Conservation (phyloP, 1,140 invertebrate genomes). For the Dolichoris vasculosae region DNA sequence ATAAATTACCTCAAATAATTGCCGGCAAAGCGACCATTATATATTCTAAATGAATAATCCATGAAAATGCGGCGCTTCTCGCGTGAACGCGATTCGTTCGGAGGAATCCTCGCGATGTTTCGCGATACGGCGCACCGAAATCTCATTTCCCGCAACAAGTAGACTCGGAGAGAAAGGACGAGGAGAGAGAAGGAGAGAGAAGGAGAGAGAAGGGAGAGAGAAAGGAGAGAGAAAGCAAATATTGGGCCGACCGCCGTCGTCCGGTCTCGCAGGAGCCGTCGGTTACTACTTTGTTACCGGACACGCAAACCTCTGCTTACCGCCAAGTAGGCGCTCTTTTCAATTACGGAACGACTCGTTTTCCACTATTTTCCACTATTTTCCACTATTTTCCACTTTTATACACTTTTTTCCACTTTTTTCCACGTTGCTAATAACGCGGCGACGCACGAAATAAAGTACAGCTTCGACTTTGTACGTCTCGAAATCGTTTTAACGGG, state of each 20-base stretch:
- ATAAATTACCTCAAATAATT: constrained; percentile 17
- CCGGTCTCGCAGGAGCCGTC: constrained; percentile 12
- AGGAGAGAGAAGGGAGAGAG: neutral
- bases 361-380: no score
- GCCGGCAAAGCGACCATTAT: constrained; percentile 11
- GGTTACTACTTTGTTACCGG: constrained; percentile 37
- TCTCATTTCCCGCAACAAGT: constrained; percentile 51
- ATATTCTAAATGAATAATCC: constrained; percentile 43
- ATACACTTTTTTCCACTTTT: no score
- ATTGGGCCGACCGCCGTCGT: neutral
- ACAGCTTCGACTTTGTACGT: neutral
- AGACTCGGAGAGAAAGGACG: neutral
- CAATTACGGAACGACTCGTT: constrained; percentile 13
- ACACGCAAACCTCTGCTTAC: neutral
- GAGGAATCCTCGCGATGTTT: neutral
- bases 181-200: neutral
- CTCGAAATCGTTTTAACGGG: neutral
- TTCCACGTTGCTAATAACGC: neutral
- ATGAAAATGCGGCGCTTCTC: constrained; percentile 13
- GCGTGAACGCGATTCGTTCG: neutral
- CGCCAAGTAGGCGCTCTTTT: constrained; percentile 14
- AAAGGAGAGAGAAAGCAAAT: neutral
- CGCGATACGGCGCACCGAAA: constrained; percentile 23
- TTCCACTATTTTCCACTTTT: no score
- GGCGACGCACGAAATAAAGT: neutral